A percentile compares a stretch with the other conserved stretches of the same genome.
Evolutionary conservation across 2,888 invertebrate species (phyloP).

Genomic region (Caenorhabditis sp.): DNA sequence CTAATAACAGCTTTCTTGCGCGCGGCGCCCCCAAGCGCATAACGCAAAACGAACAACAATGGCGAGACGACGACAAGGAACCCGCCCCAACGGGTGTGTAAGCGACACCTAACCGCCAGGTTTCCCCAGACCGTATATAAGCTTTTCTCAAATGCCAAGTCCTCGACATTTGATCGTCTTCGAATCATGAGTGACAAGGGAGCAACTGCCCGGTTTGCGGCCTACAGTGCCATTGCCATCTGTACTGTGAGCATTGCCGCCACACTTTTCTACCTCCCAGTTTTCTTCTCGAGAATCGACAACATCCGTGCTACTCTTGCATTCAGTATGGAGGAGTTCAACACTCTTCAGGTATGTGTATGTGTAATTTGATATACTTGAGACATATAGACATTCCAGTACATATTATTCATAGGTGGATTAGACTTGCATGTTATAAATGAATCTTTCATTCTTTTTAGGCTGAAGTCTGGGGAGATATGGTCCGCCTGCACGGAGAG

Average conservation of each 20-base stretch:
- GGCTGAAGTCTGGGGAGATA: conserved; percentile 72
- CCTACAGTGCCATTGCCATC: conserved; percentile 66
- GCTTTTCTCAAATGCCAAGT: conserved; percentile 17
- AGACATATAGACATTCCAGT: conserved; percentile 5
- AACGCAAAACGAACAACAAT: conserved; percentile 39
- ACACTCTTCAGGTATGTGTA: conserved; percentile 66
- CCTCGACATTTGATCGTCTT: conserved; percentile 30
- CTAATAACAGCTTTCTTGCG: conserved; percentile 20
- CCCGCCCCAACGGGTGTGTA: conserved; percentile 50
- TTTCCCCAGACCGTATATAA: conserved; percentile 54
- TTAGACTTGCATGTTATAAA: neutral
- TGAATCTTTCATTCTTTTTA: conserved; percentile 41
- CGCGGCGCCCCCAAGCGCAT: conserved; percentile 7
- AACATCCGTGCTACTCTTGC: conserved; percentile 63
- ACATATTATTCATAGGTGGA: too few species aligned
- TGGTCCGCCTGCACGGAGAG: conserved; percentile 62
- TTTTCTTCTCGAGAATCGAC: conserved; percentile 65
- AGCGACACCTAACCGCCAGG: conserved; percentile 59
- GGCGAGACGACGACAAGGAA: conserved; percentile 52
- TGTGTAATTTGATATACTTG: neutral
- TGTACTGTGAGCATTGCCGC: conserved; percentile 67
- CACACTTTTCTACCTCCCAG: conserved; percentile 65
- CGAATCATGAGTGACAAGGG: conserved; percentile 50
- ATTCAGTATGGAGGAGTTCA: conserved; percentile 71
- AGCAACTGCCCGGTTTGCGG: conserved; percentile 60